A percentile compares a stretch with the other conserved stretches of the same genome.
Evolutionary conservation across 2,113 vertebrate species (phyloP).

Genomic region (Aviceda subcristata): DNA sequence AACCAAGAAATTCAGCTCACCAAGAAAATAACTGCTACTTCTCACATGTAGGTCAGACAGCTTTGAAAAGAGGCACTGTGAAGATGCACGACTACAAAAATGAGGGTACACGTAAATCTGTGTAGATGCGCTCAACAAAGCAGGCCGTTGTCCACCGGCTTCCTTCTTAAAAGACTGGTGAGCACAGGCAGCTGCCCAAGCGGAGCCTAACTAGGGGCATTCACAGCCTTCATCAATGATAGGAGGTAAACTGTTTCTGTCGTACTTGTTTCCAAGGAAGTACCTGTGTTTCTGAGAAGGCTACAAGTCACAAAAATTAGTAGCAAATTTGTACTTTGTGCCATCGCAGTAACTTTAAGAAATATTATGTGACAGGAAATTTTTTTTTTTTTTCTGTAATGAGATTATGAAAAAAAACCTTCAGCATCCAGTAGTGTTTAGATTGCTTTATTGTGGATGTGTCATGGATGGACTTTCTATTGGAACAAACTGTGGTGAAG

Average conservation of each 20-base stretch:
- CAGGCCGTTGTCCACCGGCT: not conserved
- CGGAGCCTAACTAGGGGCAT: not conserved
- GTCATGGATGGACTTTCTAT: not conserved
- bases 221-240: not conserved
- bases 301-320: not conserved
- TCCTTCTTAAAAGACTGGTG: not conserved
- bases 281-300: not conserved
- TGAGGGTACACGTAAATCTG: not conserved
- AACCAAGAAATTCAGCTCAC: not conserved
- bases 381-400: not conserved
- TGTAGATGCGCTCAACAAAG: not conserved
- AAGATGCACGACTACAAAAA: not conserved
- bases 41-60: not conserved
- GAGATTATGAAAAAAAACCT: not conserved
- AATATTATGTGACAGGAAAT: not conserved
- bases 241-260: not conserved
- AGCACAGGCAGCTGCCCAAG: not conserved
- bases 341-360: not conserved
- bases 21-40: not conserved
- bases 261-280: not conserved
- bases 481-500: not conserved
- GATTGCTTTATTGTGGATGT: not conserved
- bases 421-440: not conserved
- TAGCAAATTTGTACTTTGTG: not conserved
- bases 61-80: slow-evolving; percentile 15